Evolutionary conservation across 92 coral and sea anemone genomes (phyloP), one percentile per base, ranked within the genome.

Genomic region (Nematostella vectensis): DNA sequence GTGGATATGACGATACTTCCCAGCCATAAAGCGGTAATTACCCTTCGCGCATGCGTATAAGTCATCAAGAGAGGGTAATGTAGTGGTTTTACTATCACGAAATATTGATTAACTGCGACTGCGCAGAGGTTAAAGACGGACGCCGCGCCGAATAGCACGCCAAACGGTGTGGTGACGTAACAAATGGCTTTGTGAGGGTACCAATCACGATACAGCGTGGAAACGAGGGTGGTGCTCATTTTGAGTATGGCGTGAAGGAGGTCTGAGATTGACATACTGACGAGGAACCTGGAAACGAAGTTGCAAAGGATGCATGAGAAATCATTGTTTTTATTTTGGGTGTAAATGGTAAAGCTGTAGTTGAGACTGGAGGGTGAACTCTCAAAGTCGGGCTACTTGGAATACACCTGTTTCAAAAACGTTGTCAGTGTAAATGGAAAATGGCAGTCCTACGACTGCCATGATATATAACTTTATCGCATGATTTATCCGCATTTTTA

Each of bases 81-180:
- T 30, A 88, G 63, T 11, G 96, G 94, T 36, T 71, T 77, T 31
- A 80, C 79, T 27, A 88, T 88, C 30, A 83, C 78, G 44, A 88
- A 77, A 49, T 75, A 88, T 50, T 85, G 96, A 18, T 84, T 83
- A 39, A 88, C 40, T 36, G 96, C 96, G 58, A 88, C 96, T 58
- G 96, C 87, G 65, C 94, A 83, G 31, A 88, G 72, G 61, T 85
- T 88, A 58, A 88, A 80, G 62, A 88, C 96, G 0, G 96, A 79
- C 38, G 94, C 96, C 19, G 96, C 96, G 20, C 96, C 96, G 45
- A 88, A 88, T 11, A 88, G 82, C 33, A 88, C 96, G 0, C 96
- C 96, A 23, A 80, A 88, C 16, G 96, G 96, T 18, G 96, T 83
- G 43, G 96, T 88, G 31, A 88, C 61, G 78, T 88, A 88, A 56